Percentiles rank a stretch among this genome's conserved stretches.
phyloP scores from a whole-genome alignment of 2,113 vertebrate species.

The Halcyon malimbica region DNA sequence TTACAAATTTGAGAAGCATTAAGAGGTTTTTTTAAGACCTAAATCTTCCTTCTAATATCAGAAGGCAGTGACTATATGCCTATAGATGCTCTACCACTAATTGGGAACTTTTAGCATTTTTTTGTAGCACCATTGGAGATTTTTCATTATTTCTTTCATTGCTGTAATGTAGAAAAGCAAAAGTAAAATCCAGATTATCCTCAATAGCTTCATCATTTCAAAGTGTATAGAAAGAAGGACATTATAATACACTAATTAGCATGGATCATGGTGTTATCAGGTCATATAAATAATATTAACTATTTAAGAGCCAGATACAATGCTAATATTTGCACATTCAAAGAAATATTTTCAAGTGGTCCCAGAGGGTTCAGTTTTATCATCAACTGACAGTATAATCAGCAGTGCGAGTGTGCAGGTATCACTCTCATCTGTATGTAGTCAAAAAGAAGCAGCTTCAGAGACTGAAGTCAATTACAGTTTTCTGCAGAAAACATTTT shows the following conservation, averaged over 20 bases:
- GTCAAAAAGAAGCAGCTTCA: neutral
- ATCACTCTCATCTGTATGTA: neutral
- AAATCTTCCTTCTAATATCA: neutral
- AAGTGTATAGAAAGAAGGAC: neutral
- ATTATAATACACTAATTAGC: neutral
- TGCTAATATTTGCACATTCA: neutral
- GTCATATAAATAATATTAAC: neutral
- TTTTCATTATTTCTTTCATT: neutral
- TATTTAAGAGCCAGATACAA: neutral
- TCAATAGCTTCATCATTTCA: neutral
- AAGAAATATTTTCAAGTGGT: neutral
- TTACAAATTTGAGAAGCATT: neutral
- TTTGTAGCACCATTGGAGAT: neutral
- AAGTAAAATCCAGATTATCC: neutral
- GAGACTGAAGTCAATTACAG: neutral
- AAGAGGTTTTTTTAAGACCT: neutral
- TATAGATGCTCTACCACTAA: neutral
- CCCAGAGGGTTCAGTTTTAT: neutral
- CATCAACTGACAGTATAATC: neutral
- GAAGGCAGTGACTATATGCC: neutral
- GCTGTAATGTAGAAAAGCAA: neutral
- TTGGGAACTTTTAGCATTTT: neutral
- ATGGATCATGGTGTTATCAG: neutral
- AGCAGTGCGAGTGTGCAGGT: neutral
- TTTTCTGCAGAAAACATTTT: neutral